These are phyloP conservation scores for Adelognathus sp. DNA, from an alignment of 2,888 invertebrate species.

Conservation along the genomic window DNA sequence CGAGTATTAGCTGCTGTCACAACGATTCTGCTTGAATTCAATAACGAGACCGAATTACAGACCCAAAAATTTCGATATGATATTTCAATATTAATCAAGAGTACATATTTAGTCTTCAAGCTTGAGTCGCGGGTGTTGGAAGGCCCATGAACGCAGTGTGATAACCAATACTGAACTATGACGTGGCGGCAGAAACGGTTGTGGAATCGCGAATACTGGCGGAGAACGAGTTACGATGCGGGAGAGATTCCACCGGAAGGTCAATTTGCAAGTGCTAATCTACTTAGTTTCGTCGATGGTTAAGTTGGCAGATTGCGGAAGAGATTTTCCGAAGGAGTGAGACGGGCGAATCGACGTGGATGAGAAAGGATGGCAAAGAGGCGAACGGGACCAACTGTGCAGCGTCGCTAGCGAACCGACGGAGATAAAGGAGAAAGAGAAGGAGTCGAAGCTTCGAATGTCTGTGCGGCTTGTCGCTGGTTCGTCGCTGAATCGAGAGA, in stretches of 20 bases:
- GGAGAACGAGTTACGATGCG: background rate
- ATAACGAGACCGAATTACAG: background rate
- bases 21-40: background rate
- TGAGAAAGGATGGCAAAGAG: background rate
- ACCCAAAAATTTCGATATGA: background rate
- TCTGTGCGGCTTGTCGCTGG: background rate
- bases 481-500: background rate
- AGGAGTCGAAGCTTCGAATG: background rate
- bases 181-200: background rate
- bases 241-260: conserved; percentile 18
- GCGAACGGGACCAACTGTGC: conserved; percentile 4
- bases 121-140: background rate
- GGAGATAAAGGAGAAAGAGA: conserved; percentile 17
- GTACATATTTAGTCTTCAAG: background rate
- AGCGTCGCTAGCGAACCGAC: conserved; percentile 16
- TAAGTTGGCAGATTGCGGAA: conserved; percentile 30
- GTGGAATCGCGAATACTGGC: background rate
- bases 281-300: conserved; percentile 49
- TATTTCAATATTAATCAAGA: background rate
- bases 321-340: background rate
- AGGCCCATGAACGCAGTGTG: background rate
- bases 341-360: background rate
- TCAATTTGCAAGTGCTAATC: conserved; percentile 54
- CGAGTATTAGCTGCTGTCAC: no score
- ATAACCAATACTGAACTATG: background rate